Conservation (phyloP, 2,888 invertebrate species). For the Parascotia fuliginaria region DNA sequence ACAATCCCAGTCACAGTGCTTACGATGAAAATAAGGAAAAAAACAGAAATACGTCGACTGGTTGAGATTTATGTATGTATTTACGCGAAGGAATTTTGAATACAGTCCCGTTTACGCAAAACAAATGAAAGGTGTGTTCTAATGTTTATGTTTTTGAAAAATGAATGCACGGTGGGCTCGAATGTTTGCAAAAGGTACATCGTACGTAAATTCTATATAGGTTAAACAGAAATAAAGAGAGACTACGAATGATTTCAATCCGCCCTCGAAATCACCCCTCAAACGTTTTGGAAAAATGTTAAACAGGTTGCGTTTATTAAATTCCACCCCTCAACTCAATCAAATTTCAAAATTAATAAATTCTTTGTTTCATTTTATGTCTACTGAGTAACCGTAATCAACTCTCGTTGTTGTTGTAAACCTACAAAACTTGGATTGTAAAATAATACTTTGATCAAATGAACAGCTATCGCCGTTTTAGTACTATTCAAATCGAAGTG, state of each 20-base stretch:
- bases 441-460: not conserved
- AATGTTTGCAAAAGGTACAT: conserved; percentile 7
- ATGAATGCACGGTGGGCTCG: conserved; percentile 21
- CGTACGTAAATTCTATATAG: not conserved
- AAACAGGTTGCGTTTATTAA: conserved; percentile 5
- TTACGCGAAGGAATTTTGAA: conserved; percentile 32
- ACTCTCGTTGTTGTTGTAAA: not conserved
- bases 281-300: not conserved
- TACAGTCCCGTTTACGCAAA: conserved; percentile 33
- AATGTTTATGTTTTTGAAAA: conserved; percentile 17
- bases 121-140: conserved; percentile 34
- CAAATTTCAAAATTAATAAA: not conserved
- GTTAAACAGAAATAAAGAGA: not conserved
- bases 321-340: not conserved
- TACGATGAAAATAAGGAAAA: conserved; percentile 26
- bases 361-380: not conserved
- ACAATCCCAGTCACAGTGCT: not conserved
- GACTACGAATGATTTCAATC: not conserved
- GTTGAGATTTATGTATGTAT: conserved; percentile 40
- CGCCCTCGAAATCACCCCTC: not conserved
- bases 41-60: conserved; percentile 17
- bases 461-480: no score
- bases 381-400: not conserved
- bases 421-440: not conserved
- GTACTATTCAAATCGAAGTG: no score